A percentile compares a stretch with the other conserved stretches of the same genome.
phyloP scores from a whole-genome alignment of 1,140 invertebrate species.

The Uloborus diversus region DNA sequence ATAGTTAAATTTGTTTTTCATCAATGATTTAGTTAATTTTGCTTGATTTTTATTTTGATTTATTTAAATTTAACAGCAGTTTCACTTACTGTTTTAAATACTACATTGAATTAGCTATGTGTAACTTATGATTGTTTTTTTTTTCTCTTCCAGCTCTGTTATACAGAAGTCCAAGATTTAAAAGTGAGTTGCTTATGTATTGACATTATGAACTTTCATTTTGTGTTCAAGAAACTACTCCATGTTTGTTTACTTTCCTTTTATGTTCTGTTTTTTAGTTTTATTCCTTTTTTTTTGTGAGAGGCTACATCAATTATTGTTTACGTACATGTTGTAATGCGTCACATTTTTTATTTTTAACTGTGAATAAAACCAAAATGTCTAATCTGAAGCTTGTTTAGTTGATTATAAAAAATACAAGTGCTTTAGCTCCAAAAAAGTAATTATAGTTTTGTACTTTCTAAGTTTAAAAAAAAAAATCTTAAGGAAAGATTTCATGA shows the following conservation, averaged over 20 bases:
- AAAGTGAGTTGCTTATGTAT: slow-evolving; percentile 66
- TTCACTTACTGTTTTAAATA: background rate
- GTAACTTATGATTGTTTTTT: background rate
- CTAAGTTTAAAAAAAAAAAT: no score
- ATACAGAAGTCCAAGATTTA: slow-evolving; percentile 79
- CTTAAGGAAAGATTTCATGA: no score
- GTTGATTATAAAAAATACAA: no score
- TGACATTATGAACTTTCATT: background rate
- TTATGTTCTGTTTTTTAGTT: background rate
- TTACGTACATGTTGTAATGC: no score
- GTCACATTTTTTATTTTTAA: background rate
- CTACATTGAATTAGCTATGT: no score
- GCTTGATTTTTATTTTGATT: background rate
- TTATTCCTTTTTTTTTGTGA: no score
- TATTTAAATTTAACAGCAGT: background rate
- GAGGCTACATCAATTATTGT: no score
- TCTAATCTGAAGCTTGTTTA: background rate
- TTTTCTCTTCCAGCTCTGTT: slow-evolving; percentile 71
- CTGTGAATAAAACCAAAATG: no score
- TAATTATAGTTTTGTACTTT: no score
- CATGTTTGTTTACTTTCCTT: background rate
- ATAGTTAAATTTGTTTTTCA: no score
- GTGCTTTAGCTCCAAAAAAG: no score
- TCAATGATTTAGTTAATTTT: no score
- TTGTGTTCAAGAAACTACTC: background rate